Conservation (phyloP, 2,888 invertebrate genomes). For the Amblyjoppa proteus region DNA sequence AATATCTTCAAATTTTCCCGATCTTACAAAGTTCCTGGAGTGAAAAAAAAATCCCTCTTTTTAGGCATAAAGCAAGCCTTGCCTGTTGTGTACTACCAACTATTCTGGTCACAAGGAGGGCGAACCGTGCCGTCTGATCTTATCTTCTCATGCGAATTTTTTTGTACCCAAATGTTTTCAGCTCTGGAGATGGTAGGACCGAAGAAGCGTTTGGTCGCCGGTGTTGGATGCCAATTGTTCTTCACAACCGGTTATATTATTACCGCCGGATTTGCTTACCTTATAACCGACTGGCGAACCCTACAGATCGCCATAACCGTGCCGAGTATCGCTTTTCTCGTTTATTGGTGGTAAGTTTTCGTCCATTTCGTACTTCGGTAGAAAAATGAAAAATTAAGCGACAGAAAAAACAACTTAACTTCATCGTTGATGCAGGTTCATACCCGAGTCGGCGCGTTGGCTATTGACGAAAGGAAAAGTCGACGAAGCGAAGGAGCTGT, state of each 20-base stretch:
- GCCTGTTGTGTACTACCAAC: conserved; percentile 46
- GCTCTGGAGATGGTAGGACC: conserved; percentile 91
- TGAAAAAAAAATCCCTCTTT: not conserved
- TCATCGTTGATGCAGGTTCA: conserved; percentile 85
- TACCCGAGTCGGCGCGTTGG: conserved; percentile 92
- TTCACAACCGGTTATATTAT: conserved; percentile 91
- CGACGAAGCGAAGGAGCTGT: conserved; percentile 87
- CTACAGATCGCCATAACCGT: conserved; percentile 90
- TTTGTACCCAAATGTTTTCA: conserved; percentile 76
- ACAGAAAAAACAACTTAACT: not conserved
- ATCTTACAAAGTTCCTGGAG: not conserved
- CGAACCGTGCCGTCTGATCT: conserved; percentile 52
- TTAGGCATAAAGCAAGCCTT: conserved; percentile 12
- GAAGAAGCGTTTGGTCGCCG: conserved; percentile 89
- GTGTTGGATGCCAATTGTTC: conserved; percentile 91
- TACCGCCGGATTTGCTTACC: conserved; percentile 89
- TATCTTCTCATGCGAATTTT: conserved; percentile 13
- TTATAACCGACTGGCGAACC: conserved; percentile 89
- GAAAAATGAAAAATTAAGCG: not conserved
- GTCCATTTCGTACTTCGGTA: not conserved
- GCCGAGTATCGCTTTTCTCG: conserved; percentile 89
- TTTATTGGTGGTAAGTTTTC: conserved; percentile 89
- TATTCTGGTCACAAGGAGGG: conserved; percentile 59
- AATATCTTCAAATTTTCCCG: not conserved
- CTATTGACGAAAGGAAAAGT: conserved; percentile 88